A percentile compares a stretch with the other conserved stretches of the same genome.
Evolutionary conservation across 2,888 invertebrate genomes (phyloP).

Genomic region (Amblyjoppa fuscipennis): DNA sequence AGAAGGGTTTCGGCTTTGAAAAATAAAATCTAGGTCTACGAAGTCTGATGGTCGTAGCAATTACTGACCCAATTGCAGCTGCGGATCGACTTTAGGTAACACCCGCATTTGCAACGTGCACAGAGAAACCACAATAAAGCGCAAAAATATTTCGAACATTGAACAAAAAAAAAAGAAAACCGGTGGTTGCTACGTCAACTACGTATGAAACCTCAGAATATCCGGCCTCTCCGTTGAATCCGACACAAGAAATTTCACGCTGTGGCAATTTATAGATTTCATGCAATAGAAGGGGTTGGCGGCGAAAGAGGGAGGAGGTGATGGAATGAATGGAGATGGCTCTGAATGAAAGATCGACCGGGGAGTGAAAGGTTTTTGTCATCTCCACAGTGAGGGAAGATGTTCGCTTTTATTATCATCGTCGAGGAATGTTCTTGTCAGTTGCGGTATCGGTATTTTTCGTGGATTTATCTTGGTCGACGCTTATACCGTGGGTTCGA

Average conservation of each 20-base stretch:
- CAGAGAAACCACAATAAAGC: too few species aligned
- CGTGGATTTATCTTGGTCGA: background rate
- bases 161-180: background rate
- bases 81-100: too few species aligned
- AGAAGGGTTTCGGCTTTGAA: background rate
- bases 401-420: constrained; percentile 17
- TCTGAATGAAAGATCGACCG: constrained; percentile 11
- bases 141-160: too few species aligned
- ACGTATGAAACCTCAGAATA: background rate
- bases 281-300: background rate
- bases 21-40: too few species aligned
- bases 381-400: background rate
- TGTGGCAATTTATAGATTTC: constrained; percentile 5
- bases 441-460: background rate
- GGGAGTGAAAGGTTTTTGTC: constrained; percentile 12
- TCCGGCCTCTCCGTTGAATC: background rate
- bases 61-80: too few species aligned
- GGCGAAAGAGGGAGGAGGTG: background rate
- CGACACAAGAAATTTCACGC: constrained; percentile 2
- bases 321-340: background rate
- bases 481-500: background rate
- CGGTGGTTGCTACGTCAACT: background rate
- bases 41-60: too few species aligned
- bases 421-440: constrained; percentile 5
- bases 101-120: too few species aligned